phyloP scores from a whole-genome alignment of 2,797 vertebrate species.

The Dipus sagitta region DNA sequence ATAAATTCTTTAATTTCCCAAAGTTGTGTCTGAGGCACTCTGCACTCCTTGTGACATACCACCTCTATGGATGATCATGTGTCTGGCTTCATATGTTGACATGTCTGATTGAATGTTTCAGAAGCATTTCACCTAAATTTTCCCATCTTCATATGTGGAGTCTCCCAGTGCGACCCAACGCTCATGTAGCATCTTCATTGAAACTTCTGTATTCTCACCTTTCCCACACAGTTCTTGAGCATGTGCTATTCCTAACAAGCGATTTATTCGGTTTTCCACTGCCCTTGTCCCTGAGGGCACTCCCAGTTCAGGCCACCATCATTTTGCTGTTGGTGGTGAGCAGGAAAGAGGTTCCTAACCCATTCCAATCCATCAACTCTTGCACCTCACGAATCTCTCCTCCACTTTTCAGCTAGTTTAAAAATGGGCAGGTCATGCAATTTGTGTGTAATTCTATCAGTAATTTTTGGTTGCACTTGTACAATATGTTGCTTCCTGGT shows the following conservation, averaged over 20 bases:
- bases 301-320: neutral
- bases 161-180: neutral
- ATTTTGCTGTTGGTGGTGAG: neutral
- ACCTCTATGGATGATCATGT: neutral
- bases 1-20: neutral
- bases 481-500: neutral
- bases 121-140: neutral
- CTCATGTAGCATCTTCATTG: neutral
- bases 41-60: neutral
- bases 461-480: conserved; percentile 7
- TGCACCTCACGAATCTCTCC: neutral
- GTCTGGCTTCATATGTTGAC: neutral
- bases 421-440: conserved; percentile 25
- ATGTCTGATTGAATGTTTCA: neutral
- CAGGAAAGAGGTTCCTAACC: neutral
- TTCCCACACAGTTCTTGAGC: neutral
- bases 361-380: neutral
- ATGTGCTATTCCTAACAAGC: neutral
- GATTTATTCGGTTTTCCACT: neutral
- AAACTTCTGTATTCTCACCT: neutral
- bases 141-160: neutral
- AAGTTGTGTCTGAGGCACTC: neutral
- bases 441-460: neutral
- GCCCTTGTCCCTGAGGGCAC: neutral
- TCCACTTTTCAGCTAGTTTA: neutral